Base-by-base conservation (phyloP, 2,797 vertebrate genomes). In the Cetoscarus ocellatus region DNA sequence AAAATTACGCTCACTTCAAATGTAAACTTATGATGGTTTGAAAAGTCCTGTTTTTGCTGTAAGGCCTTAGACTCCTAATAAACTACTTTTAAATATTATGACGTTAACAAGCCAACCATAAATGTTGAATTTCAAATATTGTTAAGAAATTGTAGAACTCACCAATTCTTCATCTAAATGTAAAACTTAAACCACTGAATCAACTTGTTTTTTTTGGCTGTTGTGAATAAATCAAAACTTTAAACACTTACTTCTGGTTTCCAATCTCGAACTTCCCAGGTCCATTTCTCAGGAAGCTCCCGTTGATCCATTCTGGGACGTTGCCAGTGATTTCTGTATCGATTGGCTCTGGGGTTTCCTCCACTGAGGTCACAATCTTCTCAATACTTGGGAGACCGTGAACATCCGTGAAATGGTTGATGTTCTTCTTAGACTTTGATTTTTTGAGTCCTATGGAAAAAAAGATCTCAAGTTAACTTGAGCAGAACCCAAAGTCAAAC, bases 181-280 rank as follows among this genome's bases (percentile, higher is more conserved):
- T 3, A 17, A 11, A 18, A 10, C 10, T n/a, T 19, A 9, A 3
- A 49, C 15, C 40, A 10, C 6, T 45, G 9, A 15, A 10, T 76
- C 48, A 55, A 19, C 42, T 68, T 40, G 4, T 36, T 17, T 53
- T 2, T 15, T 1, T 6, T 3, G 7, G 40, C 15, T 45, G 49
- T 13, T 34, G 0, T 1, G 5, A 0, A 43, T 38, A 0, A 35
- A 27, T 7, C 27, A 27, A 27, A 14, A 19, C 2, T 6, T 6
- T 19, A 5, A 42, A 1, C 3, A 73, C 89, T 94, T 88, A 97
- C 97, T 80, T 95, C 7, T 96, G 92, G 53, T 95, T 87, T 4
- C 97, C 97, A 58, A 97, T 96, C 75, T 98, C 96, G 18, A 96
- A 99, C 80, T 96, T 97, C 47, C 96, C 97, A 0, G 97, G 97